Evolutionary conservation across 2,888 invertebrate species (phyloP).

Genomic region (Blastobasis lacticolella): DNA sequence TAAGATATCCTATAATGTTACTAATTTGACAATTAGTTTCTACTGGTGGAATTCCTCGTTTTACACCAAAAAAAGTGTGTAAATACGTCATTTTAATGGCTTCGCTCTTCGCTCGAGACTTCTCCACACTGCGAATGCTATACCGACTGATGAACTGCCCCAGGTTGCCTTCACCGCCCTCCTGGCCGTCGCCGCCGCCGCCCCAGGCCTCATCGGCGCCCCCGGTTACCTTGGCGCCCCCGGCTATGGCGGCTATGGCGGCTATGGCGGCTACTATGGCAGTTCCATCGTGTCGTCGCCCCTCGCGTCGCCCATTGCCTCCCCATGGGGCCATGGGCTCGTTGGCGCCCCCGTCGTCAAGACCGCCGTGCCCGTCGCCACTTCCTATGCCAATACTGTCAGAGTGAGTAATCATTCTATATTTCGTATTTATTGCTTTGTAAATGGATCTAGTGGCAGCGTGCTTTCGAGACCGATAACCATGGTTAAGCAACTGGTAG

Average conservation of each 20-base stretch:
- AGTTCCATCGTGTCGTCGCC: conserved; percentile 28
- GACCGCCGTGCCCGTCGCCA: conserved; percentile 73
- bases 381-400: conserved; percentile 78
- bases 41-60: too few relatives aligned
- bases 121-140: too few relatives aligned
- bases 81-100: too few relatives aligned
- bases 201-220: conserved; percentile 57
- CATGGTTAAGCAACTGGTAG: too few relatives aligned
- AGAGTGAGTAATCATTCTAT: conserved; percentile 55
- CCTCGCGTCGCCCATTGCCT: not conserved
- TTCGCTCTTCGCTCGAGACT: too few relatives aligned
- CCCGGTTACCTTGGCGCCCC: conserved; percentile 45
- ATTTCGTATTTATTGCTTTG: too few relatives aligned
- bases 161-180: conserved; percentile 70
- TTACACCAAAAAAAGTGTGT: too few relatives aligned
- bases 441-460: too few relatives aligned
- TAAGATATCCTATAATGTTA: too few relatives aligned
- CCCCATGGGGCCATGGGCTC: conserved; percentile 43
- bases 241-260: conserved; percentile 37
- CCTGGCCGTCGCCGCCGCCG: conserved; percentile 56
- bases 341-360: conserved; percentile 67
- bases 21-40: too few relatives aligned
- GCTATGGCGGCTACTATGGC: conserved; percentile 51
- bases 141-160: not conserved
- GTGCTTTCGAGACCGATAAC: too few relatives aligned